A percentile compares a stretch with the other conserved stretches of the same genome.
Conservation (phyloP, 1,140 invertebrate genomes). For the Limonius californicus region DNA sequence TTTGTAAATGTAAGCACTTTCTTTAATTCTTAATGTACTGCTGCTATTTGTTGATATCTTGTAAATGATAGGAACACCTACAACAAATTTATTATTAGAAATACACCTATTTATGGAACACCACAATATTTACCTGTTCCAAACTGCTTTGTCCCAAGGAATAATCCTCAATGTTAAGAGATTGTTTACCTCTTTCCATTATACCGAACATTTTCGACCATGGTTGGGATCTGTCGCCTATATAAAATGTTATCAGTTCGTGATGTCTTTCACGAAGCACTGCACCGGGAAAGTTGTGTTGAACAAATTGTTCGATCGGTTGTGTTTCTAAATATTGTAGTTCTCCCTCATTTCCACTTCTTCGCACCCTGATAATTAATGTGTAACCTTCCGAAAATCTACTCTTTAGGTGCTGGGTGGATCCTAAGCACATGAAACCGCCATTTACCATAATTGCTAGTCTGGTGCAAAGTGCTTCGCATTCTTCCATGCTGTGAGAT, state of each 20-base stretch:
- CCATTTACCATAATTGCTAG: constrained; percentile 89
- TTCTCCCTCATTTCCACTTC: constrained; percentile 17
- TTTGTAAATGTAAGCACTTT: no score
- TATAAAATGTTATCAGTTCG: constrained; percentile 69
- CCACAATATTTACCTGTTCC: constrained; percentile 59
- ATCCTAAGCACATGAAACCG: constrained; percentile 65
- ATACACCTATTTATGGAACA: not conserved
- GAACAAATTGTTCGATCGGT: constrained; percentile 45
- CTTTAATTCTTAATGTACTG: no score
- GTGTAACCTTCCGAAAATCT: constrained; percentile 57
- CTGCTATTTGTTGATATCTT: constrained; percentile 22
- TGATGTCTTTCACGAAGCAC: constrained; percentile 63
- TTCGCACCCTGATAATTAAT: constrained; percentile 41
- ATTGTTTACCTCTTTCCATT: constrained; percentile 59
- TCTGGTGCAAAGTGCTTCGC: constrained; percentile 79
- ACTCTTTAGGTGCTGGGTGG: constrained; percentile 64
- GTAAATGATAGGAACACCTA: constrained; percentile 24
- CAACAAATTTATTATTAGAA: constrained; percentile 11
- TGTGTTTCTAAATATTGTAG: constrained; percentile 13
- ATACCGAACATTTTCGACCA: constrained; percentile 69
- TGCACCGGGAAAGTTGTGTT: constrained; percentile 43
- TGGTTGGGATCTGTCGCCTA: constrained; percentile 53
- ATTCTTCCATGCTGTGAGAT: constrained; percentile 82
- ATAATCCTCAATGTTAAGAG: constrained; percentile 69
- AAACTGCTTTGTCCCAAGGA: constrained; percentile 76